These are phyloP conservation scores for Eulacestoma nigropectus DNA, from an alignment of 2,113 vertebrate genomes.

Conservation along the genomic window DNA sequence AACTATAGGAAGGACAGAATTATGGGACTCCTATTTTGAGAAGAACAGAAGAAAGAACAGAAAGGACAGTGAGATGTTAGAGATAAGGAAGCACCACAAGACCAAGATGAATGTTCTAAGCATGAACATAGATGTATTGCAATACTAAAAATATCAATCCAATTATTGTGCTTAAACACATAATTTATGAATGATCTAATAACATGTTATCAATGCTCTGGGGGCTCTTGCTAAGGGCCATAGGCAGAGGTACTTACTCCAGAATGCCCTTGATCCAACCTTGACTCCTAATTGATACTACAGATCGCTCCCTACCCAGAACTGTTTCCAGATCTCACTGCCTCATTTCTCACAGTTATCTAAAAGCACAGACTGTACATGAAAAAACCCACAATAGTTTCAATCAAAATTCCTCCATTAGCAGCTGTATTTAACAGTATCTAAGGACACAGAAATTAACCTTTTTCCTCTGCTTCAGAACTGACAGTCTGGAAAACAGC, in stretches of 20 bases:
- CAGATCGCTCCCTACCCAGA: rapidly evolving
- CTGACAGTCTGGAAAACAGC: not conserved
- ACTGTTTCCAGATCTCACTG: not conserved
- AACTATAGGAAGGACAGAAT: not conserved
- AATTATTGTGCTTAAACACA: not conserved
- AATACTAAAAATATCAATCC: not conserved
- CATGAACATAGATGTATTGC: not conserved
- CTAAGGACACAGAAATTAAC: not conserved
- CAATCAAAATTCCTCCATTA: not conserved
- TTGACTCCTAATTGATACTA: not conserved
- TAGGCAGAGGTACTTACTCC: not conserved
- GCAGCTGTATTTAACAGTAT: not conserved
- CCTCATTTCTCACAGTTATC: not conserved
- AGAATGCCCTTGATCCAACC: not conserved
- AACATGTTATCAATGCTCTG: not conserved
- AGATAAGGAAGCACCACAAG: not conserved
- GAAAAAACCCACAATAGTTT: not conserved
- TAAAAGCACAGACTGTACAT: not conserved
- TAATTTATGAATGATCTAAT: not conserved
- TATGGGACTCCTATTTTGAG: not conserved
- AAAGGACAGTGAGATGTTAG: not conserved
- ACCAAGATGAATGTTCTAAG: not conserved
- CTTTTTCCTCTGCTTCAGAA: not conserved
- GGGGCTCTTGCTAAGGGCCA: not conserved
- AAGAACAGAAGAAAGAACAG: not conserved